These are phyloP conservation scores for Marasmarcha lunaedactyla DNA, from an alignment of 2,888 invertebrate species.

Conservation along the genomic window DNA sequence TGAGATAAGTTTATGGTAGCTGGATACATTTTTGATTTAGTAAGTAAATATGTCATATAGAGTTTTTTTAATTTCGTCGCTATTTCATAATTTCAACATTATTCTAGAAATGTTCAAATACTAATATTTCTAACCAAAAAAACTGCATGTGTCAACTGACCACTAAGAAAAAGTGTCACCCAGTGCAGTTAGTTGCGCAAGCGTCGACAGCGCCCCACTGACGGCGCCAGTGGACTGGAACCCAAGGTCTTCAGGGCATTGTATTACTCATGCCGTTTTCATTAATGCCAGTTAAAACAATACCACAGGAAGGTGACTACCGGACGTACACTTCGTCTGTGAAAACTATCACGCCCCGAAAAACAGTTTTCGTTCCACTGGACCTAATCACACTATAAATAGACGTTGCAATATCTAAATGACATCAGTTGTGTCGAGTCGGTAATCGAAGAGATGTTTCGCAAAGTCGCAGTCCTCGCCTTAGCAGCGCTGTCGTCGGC, in stretches of 20 bases:
- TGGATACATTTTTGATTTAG: too few species aligned
- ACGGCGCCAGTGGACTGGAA: conserved; percentile 61
- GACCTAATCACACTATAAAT: conserved; percentile 61
- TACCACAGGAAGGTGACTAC: conserved; percentile 65
- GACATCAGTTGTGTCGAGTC: conserved; percentile 53
- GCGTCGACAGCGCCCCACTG: conserved; percentile 40
- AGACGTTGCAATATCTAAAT: conserved; percentile 49
- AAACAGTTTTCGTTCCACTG: conserved; percentile 53
- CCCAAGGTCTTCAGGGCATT: conserved; percentile 64
- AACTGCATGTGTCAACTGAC: neutral
- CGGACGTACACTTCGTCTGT: conserved; percentile 38
- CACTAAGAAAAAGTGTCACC: conserved; percentile 27
- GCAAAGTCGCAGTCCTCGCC: conserved; percentile 32
- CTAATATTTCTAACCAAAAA: too few species aligned
- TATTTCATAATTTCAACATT: too few species aligned
- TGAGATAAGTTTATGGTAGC: too few species aligned
- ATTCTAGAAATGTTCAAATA: too few species aligned
- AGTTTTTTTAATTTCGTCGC: too few species aligned
- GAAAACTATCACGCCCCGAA: conserved; percentile 51
- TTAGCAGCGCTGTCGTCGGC: conserved; percentile 32
- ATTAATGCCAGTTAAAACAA: conserved; percentile 62
- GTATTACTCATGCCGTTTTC: conserved; percentile 56
- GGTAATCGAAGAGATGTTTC: conserved; percentile 45
- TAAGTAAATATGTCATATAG: too few species aligned
- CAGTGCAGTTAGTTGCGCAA: conserved; percentile 50